Base-by-base conservation (phyloP, 92 coral and sea anemone genomes). In the Umimayanthus kanabou region DNA sequence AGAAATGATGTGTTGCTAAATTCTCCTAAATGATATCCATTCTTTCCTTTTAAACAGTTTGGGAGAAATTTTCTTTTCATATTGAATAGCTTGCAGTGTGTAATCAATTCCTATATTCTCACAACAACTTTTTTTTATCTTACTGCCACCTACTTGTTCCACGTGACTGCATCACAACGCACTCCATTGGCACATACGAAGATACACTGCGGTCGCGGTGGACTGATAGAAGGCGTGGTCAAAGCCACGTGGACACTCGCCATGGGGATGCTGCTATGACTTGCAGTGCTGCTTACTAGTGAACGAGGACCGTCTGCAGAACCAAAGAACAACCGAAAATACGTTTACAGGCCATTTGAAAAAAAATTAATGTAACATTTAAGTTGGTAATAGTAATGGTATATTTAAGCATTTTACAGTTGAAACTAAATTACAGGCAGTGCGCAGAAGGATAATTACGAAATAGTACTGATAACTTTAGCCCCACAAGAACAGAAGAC, bases 101-200 rank as follows among this genome's bases (percentile, higher is more conserved):
- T 33, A 2, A 33, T 33, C 37, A 33, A 33, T 33, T 33, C 37
- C 37, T 33, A 0, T 33, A 33, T 33, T 33, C 37, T 33, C 37
- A 33, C 37, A 33, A 33, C 37, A 33, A 33, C 2, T 5, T 64
- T 64, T 2, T 67, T 25, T 71, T 26, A 5, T 29, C 29, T 26
- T 26, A 14, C 11, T 71, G 22, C 20, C 79, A 82, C 88, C 16
- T 81, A 92, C 92, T 86, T 91, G 80, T 91, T 92, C 90, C 91
- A 91, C 13, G 95, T 88, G 73, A 85, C 39, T 15, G 95, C 95
- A 23, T 79, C 90, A 77, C 98, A 94, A 29, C 90, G 92, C 0
- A 88, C 93, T 40, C 98, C 98, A 86, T 93, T 94, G 50, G 93
- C 93, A 40, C 91, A 95, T 55, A 94, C 90, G 88, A 94, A 93